Evolutionary conservation across 2,888 invertebrate genomes (phyloP).

Genomic region (Nesidiocoris tenuis): DNA sequence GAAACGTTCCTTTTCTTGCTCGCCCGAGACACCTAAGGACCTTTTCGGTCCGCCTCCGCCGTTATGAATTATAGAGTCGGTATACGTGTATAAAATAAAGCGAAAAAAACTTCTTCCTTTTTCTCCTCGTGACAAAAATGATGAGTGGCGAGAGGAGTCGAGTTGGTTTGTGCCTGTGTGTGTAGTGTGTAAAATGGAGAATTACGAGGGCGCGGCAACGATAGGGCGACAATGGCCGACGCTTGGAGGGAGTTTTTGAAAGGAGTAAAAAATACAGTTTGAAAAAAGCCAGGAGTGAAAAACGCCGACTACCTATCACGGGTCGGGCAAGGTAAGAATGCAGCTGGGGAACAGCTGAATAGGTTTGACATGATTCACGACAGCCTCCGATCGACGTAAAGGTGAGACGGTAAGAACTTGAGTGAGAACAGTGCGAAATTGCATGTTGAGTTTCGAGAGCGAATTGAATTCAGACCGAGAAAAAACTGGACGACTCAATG

Average conservation of each 20-base stretch:
- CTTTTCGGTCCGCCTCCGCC: background rate
- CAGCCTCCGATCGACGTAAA: no score
- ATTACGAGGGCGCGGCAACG: background rate
- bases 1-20: background rate
- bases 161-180: background rate
- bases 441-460: no score
- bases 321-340: background rate
- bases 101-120: background rate
- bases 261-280: background rate
- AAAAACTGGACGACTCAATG: no score
- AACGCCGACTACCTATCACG: background rate
- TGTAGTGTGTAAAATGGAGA: background rate
- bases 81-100: background rate
- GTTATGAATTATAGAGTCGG: background rate
- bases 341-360: background rate
- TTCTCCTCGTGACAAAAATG: background rate
- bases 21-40: background rate
- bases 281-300: background rate
- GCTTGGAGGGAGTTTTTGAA: background rate
- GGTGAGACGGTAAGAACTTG: no score
- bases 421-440: no score
- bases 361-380: no score
- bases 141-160: background rate
- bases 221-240: background rate
- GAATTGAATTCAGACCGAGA: no score